Conservation (phyloP, 2,113 vertebrate species). For the Tringa solitaria region DNA sequence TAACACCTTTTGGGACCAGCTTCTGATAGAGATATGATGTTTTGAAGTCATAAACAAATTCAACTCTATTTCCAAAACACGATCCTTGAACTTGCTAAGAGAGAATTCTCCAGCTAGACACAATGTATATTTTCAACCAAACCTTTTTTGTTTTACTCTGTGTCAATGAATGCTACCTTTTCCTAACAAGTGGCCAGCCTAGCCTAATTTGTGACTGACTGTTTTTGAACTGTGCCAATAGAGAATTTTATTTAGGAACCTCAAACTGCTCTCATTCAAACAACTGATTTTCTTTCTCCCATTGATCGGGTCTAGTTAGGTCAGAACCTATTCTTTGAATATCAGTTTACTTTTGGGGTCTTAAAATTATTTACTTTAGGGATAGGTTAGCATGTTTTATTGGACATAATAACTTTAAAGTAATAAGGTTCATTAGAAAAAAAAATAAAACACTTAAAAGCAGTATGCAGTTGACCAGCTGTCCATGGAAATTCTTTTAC, state of each 20-base stretch:
- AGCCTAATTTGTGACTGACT: neutral
- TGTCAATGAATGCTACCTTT: neutral
- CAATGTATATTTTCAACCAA: neutral
- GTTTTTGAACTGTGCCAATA: neutral
- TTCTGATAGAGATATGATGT: neutral
- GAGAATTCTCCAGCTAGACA: neutral
- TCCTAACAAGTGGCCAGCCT: neutral
- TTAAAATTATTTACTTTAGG: neutral
- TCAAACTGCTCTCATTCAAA: neutral
- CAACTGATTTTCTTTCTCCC: neutral
- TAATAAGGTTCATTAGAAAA: neutral
- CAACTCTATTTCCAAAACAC: neutral
- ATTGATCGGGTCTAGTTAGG: neutral
- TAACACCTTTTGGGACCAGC: neutral
- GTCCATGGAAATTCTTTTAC: neutral
- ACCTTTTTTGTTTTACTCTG: neutral
- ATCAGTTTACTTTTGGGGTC: neutral
- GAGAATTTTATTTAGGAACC: neutral
- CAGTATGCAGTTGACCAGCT: neutral
- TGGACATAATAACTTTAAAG: neutral
- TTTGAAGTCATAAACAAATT: neutral
- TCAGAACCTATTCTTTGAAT: neutral
- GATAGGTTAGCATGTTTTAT: neutral
- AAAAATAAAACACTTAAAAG: neutral
- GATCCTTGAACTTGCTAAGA: neutral